Base-by-base conservation (phyloP, 2,113 vertebrate species). In the Formicarius rufipectus region DNA sequence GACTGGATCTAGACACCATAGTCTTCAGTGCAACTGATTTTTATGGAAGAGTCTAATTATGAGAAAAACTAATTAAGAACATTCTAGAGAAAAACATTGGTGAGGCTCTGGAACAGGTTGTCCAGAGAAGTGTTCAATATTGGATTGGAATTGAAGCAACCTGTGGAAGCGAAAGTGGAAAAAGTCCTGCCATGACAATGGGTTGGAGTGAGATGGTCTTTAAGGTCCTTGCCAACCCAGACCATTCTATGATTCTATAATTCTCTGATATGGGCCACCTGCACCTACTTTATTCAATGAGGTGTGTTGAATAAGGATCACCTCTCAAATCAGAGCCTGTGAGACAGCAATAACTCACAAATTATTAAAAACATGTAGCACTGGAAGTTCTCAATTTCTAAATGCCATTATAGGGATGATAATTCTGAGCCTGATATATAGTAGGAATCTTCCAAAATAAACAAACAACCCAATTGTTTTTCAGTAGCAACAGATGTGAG, bases 21-120 rank as follows among this genome's bases (percentile, higher is more conserved):
- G 3, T 47, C 12, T 60, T 14, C 52, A 9, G 2, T 44, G 14
- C 24, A 64, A 39, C 12, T 12, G 8, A 31, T 67, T 62, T 62
- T 5, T 72, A 20, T 15, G 7, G 19, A 5, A 90, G 8, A 2
- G 21, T 37, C 6, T 56, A 27, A 60, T 37, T 69, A 40, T 14
- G 4, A 72, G 17, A 56, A 58, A 6, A 52, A 18, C 2, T 58
- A 68, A 76, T 22, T 30, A 60, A 56, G 8, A 7, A 60, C 4
- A 25, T 37, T 1, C 1, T 25, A 60, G 33, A 60, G 58, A 33
- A 88, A 83, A 63, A 14, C 2, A 4, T 66, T 58, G 14, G 4
- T 47, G 55, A 47, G 25, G 14, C 9, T 22, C 0, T 0, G 30
- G n/a, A 55, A 23, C 5, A 42, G 25, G 12, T 19, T 47, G 6